Conservation (phyloP, 2,113 vertebrate genomes). For the Pygoscelis antarcticus region DNA sequence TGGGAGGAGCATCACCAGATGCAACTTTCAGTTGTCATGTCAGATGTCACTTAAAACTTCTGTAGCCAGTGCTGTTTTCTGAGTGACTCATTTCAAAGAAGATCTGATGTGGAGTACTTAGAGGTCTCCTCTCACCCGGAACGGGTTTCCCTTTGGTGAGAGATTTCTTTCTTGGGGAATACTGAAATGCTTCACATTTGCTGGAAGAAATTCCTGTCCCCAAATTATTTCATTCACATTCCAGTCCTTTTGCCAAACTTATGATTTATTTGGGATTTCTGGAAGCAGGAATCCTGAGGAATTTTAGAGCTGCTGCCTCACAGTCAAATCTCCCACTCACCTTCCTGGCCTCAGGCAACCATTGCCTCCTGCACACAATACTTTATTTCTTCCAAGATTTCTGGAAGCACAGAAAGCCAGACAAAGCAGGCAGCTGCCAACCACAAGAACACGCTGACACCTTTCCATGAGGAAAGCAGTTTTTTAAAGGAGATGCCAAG, state of each 20-base stretch:
- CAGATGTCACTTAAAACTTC: background rate
- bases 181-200: background rate
- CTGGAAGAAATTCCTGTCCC: background rate
- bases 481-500: background rate
- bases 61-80: background rate
- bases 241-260: background rate
- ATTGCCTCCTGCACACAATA: background rate
- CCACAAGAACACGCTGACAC: background rate
- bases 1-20: background rate
- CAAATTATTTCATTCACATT: background rate
- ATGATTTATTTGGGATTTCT: background rate
- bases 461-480: background rate
- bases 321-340: background rate
- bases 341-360: background rate
- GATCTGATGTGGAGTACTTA: background rate
- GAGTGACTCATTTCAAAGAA: background rate
- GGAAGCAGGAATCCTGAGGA: background rate
- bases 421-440: background rate
- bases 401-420: background rate
- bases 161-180: background rate
- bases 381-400: background rate
- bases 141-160: background rate
- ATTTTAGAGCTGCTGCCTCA: background rate
- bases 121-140: background rate
- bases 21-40: background rate